Base-by-base conservation (phyloP, 2,113 vertebrate genomes). In the Dromiciops gliroides region DNA sequence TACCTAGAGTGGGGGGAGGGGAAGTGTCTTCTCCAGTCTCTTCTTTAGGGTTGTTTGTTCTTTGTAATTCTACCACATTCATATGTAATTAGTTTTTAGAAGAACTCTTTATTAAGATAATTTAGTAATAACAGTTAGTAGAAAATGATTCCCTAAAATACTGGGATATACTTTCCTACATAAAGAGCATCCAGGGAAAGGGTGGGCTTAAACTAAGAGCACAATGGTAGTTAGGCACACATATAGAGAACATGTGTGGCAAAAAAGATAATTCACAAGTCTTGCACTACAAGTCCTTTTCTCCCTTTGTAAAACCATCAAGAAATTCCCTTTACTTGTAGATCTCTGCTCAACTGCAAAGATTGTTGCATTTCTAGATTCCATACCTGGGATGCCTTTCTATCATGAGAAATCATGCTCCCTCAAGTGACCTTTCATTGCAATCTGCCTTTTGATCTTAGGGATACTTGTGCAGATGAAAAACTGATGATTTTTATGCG, bases 371-470 rank as follows among this genome's bases (percentile, higher is more conserved):
- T 83, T 83, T 83, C 67, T n/a, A n/a, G 14, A 75, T 75, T 75
- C 37, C 60, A n/a, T 37, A n/a, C 60, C 60, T 75, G 37, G 37
- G 19, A 75, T n/a, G 37, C n/a, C 37, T 75, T 75, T 75, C 31
- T 75, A 75, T 75, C 37, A 19, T 75, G 67, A 44, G n/a, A 83
- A 23, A 83, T 83, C 67, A 44, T 83, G 7, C 37, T 22, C n/a
- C n/a, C n/a, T 44, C n/a, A 83, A 83, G 67, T 83, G 37, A n/a
- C n/a, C 67, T 44, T 44, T 44, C 67, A 37, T 83, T 44, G 16
- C 23, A 95, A 95, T 92, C 89, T 0, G 0, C 91, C 91, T 52
- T 95, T 89, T 98, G 95, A 96, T 97, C 96, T 93, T 52, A 95
- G 51, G 25, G 90, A 67, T 93, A 51, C 52, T 97, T 97, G 25